A percentile compares a stretch with the other conserved stretches of the same genome.
These are phyloP conservation scores for Nemoura dubitans DNA, from an alignment of 2,888 invertebrate species.

Conservation along the genomic window DNA sequence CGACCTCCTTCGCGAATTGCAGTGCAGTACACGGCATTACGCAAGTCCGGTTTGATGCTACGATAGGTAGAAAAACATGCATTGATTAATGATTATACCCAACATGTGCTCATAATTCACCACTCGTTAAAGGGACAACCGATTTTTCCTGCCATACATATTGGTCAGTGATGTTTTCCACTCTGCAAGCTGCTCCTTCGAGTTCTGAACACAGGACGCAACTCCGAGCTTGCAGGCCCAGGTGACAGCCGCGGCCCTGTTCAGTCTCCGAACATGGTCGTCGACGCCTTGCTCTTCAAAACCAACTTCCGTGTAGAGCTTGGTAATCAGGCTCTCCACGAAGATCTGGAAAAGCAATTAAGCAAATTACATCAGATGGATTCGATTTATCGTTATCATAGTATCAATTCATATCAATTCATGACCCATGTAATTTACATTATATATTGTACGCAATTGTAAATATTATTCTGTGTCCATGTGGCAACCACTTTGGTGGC, in stretches of 20 bases:
- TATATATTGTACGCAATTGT: no score
- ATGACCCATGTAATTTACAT: no score
- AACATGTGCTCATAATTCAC: not conserved
- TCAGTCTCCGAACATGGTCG: slow-evolving; percentile 64
- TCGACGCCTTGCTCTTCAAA: slow-evolving; percentile 62
- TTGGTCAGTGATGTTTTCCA: slow-evolving; percentile 1
- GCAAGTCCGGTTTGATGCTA: slow-evolving; percentile 69
- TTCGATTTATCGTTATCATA: not conserved
- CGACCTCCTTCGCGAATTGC: slow-evolving; percentile 71
- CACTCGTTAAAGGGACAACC: no score
- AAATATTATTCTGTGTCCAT: no score
- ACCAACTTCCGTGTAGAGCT: slow-evolving; percentile 60
- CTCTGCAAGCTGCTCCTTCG: slow-evolving; percentile 53
- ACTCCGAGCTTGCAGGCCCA: slow-evolving; percentile 69
- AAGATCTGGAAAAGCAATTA: slow-evolving; percentile 34
- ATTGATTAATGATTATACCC: not conserved
- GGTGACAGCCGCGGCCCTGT: slow-evolving; percentile 65
- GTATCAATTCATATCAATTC: no score
- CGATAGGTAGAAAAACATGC: not conserved
- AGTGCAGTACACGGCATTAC: slow-evolving; percentile 71
- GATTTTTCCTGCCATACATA: not conserved
- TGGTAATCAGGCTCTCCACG: slow-evolving; percentile 14
- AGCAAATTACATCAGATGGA: not conserved
- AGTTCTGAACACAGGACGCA: slow-evolving; percentile 64
- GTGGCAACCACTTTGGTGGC: no score